phyloP scores from a whole-genome alignment of 1,140 invertebrate species.

The Drosophila grimshawi region DNA sequence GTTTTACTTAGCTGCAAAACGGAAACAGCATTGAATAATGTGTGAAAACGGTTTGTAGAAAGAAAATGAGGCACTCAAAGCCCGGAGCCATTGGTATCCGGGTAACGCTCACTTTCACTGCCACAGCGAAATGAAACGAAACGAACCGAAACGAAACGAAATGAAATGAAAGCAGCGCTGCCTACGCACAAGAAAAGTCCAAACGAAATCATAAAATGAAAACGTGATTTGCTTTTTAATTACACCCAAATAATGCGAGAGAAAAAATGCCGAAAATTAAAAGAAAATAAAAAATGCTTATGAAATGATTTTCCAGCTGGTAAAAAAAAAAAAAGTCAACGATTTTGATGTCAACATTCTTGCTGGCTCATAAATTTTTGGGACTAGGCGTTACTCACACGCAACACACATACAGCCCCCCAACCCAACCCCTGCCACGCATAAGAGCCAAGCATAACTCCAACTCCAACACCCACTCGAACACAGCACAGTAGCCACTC shows the following conservation, averaged over 20 bases:
- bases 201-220: conserved; percentile 61
- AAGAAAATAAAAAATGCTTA: conserved; percentile 6
- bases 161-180: conserved; percentile 57
- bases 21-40: conserved; percentile 60
- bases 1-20: conserved; percentile 46
- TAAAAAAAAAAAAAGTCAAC: conserved; percentile 15
- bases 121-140: conserved; percentile 13
- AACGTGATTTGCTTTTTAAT: conserved; percentile 80
- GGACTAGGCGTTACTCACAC: conserved; percentile 27
- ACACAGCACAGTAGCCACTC: conserved; percentile 31
- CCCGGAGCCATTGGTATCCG: conserved; percentile 8
- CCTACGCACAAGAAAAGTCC: conserved; percentile 58
- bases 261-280: conserved; percentile 12
- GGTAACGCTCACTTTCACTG: conserved; percentile 62
- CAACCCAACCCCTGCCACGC: background rate
- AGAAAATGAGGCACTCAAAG: background rate
- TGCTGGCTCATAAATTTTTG: conserved; percentile 37
- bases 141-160: conserved; percentile 38
- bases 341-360: conserved; percentile 35
- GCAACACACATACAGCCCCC: background rate
- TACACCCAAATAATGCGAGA: conserved; percentile 35
- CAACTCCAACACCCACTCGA: conserved; percentile 39
- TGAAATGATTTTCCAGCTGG: conserved; percentile 15
- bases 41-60: conserved; percentile 35
- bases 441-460: background rate